A percentile compares a stretch with the other conserved stretches of the same genome.
Conservation (phyloP, 2,113 vertebrate genomes). For the Cynoglossus semilaevis region DNA sequence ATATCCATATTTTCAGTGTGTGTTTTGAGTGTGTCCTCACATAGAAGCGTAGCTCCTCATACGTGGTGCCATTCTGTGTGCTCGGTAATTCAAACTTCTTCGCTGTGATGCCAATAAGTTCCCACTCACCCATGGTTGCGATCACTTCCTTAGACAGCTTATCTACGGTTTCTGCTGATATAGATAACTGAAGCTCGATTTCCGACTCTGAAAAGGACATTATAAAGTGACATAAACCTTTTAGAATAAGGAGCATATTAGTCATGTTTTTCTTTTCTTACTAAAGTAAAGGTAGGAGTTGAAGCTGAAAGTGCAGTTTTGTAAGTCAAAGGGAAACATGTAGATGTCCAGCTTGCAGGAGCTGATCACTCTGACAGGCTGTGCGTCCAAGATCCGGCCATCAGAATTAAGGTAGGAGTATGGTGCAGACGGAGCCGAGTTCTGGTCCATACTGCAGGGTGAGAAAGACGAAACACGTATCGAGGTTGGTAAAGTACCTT, state of each 20-base stretch:
- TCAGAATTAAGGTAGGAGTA: conserved; percentile 24
- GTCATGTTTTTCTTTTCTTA: conserved; percentile 25
- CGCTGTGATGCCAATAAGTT: conserved; percentile 49
- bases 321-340: conserved; percentile 59
- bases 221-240: not conserved
- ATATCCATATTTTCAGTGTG: not conserved
- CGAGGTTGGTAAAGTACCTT: not conserved
- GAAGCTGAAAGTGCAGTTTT: conserved; percentile 53
- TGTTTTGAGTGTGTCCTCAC: conserved; percentile 25
- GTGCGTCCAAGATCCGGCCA: conserved; percentile 1
- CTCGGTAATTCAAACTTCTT: not conserved
- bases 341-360: conserved; percentile 57
- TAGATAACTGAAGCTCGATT: rapidly evolving
- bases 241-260: not conserved
- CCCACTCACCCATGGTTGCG: conserved; percentile 73
- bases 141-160: conserved; percentile 8
- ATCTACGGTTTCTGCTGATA: not conserved
- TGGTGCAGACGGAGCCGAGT: conserved; percentile 30
- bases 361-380: conserved; percentile 52
- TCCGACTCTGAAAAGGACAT: conserved; percentile 5
- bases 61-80: rapidly evolving
- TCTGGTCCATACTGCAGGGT: conserved; percentile 51
- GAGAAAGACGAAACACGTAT: not conserved
- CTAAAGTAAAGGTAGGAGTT: conserved; percentile 34
- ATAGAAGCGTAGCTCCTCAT: conserved; percentile 36